Percentiles rank a stretch among this genome's conserved stretches.
Conservation (phyloP, 2,113 vertebrate genomes). For the Elephas maximus region DNA sequence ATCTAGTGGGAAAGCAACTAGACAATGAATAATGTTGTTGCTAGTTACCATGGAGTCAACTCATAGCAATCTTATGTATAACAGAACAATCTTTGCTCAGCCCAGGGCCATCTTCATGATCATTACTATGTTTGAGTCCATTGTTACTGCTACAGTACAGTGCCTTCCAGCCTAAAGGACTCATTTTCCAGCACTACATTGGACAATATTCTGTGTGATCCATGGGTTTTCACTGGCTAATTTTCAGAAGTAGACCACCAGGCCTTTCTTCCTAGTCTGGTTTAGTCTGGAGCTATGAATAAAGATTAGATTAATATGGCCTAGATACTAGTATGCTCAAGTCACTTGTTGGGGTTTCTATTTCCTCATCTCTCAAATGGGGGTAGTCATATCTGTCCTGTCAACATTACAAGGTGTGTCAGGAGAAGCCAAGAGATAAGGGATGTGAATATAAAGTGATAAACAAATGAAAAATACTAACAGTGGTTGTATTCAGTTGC, state of each 20-base stretch:
- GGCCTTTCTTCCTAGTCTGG: background rate
- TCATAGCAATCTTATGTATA: too few species aligned
- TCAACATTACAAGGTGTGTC: background rate
- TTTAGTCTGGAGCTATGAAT: background rate
- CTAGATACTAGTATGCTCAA: background rate
- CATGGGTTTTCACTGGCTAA: background rate
- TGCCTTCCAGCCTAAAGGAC: background rate
- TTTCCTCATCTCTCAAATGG: background rate
- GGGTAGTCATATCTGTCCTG: background rate
- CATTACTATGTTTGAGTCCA: too few species aligned
- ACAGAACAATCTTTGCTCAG: too few species aligned
- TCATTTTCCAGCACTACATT: background rate
- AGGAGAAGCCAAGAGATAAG: conserved; percentile 21
- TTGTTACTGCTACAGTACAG: too few species aligned
- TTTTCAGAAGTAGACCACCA: background rate
- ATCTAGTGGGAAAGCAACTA: background rate
- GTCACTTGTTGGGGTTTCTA: background rate
- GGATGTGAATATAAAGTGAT: background rate
- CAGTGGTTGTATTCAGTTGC: background rate
- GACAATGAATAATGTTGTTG: background rate
- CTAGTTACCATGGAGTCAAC: too few species aligned
- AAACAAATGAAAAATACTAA: background rate
- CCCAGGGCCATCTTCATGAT: too few species aligned
- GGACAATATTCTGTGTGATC: background rate
- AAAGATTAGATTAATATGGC: background rate